Evolutionary conservation across 2,888 invertebrate species (phyloP).

Genomic region (Minunthozetes semirufus): DNA sequence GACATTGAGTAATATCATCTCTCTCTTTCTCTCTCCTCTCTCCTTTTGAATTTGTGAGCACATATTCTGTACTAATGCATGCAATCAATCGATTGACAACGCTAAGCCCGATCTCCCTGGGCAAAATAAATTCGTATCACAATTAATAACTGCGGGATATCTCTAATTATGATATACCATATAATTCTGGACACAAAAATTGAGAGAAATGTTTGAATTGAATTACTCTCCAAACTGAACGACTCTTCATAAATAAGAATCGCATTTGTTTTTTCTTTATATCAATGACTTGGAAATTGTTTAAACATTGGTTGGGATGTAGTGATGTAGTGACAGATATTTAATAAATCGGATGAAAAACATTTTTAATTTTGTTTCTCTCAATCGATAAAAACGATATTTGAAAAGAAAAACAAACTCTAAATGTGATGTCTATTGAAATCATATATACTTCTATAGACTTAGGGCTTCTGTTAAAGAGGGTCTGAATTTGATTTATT

Average conservation of each 20-base stretch:
- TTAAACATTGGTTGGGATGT: not conserved
- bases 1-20: conserved; percentile 19
- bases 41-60: not conserved
- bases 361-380: not conserved
- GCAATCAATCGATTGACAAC: conserved; percentile 19
- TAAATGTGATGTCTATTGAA: not conserved
- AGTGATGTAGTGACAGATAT: not conserved
- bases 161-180: conserved; percentile 24
- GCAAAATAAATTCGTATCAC: conserved; percentile 16
- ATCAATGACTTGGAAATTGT: conserved; percentile 1
- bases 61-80: not conserved
- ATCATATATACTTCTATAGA: not conserved
- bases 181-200: not conserved
- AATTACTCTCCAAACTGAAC: conserved; percentile 1
- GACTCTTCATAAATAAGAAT: not conserved
- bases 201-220: not conserved
- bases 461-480: not conserved
- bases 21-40: conserved; percentile 7
- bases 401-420: not conserved
- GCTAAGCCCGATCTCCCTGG: not conserved
- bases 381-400: not conserved
- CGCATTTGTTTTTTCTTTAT: not conserved
- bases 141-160: conserved; percentile 23
- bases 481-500: conserved; percentile 14
- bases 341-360: not conserved